Evolutionary conservation across 1,140 invertebrate genomes (phyloP).

Genomic region (Linepithema humile): DNA sequence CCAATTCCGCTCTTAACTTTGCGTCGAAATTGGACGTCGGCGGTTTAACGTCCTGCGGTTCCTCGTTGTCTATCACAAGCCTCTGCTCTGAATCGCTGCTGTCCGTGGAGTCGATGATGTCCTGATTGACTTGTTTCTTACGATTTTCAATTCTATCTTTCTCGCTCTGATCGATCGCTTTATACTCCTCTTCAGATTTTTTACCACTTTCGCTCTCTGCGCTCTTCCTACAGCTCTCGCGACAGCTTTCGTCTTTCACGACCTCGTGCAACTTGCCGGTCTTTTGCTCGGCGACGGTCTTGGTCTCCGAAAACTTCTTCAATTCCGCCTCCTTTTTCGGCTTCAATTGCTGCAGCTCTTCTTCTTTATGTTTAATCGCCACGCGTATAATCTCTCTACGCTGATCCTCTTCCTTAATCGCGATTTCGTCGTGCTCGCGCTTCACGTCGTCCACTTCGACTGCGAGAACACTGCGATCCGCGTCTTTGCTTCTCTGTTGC

Average conservation of each 20-base stretch:
- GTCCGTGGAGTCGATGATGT: conserved; percentile 86
- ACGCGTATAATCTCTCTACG: conserved; percentile 66
- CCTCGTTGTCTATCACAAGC: conserved; percentile 85
- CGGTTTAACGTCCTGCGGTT: conserved; percentile 75
- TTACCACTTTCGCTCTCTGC: conserved; percentile 65
- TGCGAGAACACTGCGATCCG: conserved; percentile 23
- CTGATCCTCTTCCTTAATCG: conserved; percentile 64
- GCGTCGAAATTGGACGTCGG: conserved; percentile 64
- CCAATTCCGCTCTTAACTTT: conserved; percentile 72
- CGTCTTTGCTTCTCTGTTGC: conserved; percentile 63
- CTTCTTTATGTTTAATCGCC: conserved; percentile 72
- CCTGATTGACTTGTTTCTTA: conserved; percentile 81
- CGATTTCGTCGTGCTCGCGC: conserved; percentile 45
- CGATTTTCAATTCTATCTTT: conserved; percentile 80
- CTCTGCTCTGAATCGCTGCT: conserved; percentile 90
- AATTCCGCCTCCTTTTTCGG: conserved; percentile 69
- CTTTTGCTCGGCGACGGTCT: conserved; percentile 61
- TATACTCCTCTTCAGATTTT: conserved; percentile 62
- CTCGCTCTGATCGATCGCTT: conserved; percentile 71
- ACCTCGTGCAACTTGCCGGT: conserved; percentile 60
- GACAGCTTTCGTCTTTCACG: background rate
- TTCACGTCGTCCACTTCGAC: conserved; percentile 54
- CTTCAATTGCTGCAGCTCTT: conserved; percentile 73
- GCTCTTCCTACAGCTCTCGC: conserved; percentile 67
- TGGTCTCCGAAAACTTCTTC: conserved; percentile 70